Conservation (phyloP, 2,797 vertebrate genomes). For the Eulemur rubriventer region DNA sequence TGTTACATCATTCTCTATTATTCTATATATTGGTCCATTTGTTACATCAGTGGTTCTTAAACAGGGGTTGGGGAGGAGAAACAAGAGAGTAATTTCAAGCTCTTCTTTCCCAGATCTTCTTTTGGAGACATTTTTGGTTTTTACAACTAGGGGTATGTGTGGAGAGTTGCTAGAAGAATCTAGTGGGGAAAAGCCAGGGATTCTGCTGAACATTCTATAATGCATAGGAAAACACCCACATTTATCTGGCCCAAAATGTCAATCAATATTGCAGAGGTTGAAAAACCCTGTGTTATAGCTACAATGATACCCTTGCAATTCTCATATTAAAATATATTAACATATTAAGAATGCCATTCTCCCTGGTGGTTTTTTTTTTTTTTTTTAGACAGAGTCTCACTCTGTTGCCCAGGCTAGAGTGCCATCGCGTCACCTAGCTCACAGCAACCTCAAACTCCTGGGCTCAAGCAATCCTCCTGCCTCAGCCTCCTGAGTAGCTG, state of each 20-base stretch:
- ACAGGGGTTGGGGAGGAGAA: fast-evolving
- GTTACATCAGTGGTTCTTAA: background rate
- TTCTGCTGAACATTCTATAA: background rate
- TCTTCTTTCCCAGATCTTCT: background rate
- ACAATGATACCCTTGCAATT: background rate
- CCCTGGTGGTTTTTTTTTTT: background rate
- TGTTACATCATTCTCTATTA: background rate
- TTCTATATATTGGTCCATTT: background rate
- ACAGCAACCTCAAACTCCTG: too few relatives aligned
- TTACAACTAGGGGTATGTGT: background rate
- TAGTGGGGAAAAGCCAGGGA: background rate
- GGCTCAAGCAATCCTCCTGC: too few relatives aligned
- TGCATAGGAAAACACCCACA: background rate
- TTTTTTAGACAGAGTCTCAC: too few relatives aligned
- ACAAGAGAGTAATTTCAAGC: background rate
- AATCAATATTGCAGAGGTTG: background rate
- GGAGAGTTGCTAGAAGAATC: background rate
- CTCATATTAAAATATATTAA: background rate
- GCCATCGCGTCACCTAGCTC: too few relatives aligned
- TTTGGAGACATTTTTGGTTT: background rate
- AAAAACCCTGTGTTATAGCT: background rate
- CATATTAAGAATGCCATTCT: background rate
- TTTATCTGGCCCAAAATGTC: background rate
- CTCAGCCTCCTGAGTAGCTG: too few relatives aligned
- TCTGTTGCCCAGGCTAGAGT: too few relatives aligned